These are phyloP conservation scores for Eupithecia subfuscata DNA, from an alignment of 2,888 invertebrate species.

Conservation along the genomic window DNA sequence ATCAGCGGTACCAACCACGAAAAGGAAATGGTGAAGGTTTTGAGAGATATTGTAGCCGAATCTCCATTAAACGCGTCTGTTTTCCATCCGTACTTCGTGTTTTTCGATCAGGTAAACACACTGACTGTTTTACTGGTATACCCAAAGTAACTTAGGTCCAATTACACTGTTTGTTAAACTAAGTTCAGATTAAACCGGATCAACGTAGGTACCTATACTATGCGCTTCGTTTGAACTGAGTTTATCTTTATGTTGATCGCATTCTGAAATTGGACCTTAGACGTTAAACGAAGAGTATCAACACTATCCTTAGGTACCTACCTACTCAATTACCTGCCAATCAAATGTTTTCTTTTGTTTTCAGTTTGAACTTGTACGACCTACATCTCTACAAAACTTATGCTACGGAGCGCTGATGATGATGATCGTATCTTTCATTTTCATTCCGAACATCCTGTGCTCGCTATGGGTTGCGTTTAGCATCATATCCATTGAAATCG, in stretches of 20 bases:
- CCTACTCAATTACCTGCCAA: background rate
- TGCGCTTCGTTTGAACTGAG: too few species aligned
- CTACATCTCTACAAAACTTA: constrained; percentile 95
- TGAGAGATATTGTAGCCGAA: constrained; percentile 89
- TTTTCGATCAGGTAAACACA: constrained; percentile 92
- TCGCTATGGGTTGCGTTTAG: constrained; percentile 98
- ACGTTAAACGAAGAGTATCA: background rate
- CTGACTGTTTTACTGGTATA: background rate
- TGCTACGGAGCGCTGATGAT: constrained; percentile 95
- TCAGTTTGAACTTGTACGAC: constrained; percentile 94
- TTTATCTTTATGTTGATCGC: too few species aligned
- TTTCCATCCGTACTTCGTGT: constrained; percentile 97
- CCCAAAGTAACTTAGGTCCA: too few species aligned
- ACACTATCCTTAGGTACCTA: background rate
- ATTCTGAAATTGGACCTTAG: background rate
- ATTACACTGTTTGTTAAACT: too few species aligned
- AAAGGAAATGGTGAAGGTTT: constrained; percentile 94
- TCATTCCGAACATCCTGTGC: constrained; percentile 96
- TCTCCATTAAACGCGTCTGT: constrained; percentile 94
- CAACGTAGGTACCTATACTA: background rate
- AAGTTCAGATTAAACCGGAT: too few species aligned
- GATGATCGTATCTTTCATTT: constrained; percentile 96
- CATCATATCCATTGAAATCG: constrained; percentile 96
- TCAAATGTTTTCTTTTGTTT: constrained; percentile 58
- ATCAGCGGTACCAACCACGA: constrained; percentile 95